phyloP scores from a whole-genome alignment of 2,888 invertebrate species.

The Abrostola triplasia region DNA sequence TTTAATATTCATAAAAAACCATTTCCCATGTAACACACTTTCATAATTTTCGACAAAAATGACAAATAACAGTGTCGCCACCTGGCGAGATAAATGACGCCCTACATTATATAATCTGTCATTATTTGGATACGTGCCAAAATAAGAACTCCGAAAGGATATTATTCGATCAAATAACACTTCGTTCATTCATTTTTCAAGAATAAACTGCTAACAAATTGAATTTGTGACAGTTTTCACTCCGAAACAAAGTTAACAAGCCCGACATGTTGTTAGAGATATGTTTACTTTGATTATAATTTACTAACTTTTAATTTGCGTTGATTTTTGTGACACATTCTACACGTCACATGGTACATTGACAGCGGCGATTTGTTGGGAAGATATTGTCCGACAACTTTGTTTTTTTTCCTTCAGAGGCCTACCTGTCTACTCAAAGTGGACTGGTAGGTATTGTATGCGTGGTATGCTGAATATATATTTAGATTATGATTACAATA shows the following conservation, averaged over 20 bases:
- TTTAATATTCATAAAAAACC: too few species aligned
- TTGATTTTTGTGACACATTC: background rate
- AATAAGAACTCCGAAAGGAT: slow-evolving; percentile 30
- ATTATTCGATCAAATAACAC: slow-evolving; percentile 17
- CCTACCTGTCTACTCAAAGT: too few species aligned
- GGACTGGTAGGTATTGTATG: too few species aligned
- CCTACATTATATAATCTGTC: slow-evolving; percentile 40
- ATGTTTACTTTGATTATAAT: background rate
- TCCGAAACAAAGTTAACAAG: slow-evolving; percentile 18
- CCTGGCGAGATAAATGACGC: slow-evolving; percentile 26
- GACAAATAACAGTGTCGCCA: slow-evolving; percentile 23
- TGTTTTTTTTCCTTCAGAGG: too few species aligned
- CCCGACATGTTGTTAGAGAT: slow-evolving; percentile 7
- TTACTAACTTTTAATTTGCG: background rate
- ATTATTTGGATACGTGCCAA: slow-evolving; percentile 53
- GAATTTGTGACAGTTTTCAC: background rate
- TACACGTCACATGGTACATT: background rate
- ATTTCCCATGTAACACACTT: too few species aligned
- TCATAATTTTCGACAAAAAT: slow-evolving; percentile 23
- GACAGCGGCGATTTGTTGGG: background rate
- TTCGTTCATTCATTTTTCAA: slow-evolving; percentile 22
- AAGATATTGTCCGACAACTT: too few species aligned
- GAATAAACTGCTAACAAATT: slow-evolving; percentile 28
- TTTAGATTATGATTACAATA: background rate
- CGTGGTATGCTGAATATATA: too few species aligned